Base-by-base conservation (phyloP, 2,888 invertebrate species). In the Noctua comes region DNA sequence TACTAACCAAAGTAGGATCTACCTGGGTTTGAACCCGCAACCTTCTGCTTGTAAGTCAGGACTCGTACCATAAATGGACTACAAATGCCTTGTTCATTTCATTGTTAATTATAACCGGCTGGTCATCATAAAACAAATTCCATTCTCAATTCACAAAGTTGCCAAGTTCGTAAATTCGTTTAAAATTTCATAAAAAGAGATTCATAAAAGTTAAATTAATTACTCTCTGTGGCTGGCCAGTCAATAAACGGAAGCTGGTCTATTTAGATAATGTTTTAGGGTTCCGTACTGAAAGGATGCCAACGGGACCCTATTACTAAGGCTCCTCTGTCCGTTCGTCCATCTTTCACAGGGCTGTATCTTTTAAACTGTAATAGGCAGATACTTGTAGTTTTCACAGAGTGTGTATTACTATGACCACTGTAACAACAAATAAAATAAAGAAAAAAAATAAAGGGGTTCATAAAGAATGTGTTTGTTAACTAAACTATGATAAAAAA, bases 201-300 rank as follows among this genome's bases (percentile, higher is more conserved):
- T 75, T 75, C 51, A 76, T 85, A 71, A 76, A 81, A 82, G 62
- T 66, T 77, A 54, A 75, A 85, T 84, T 86, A 78, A 86, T 83
- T 78, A 84, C 62, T 59, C 57, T 77, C 31, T 73, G 69, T 75
- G 46, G 70, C 46, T 62, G 73, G 73, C 72, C 80, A 80, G 68
- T 81, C 77, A 79, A 88, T 86, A 86, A 84, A 79, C 31, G 68
- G 82, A 68, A 68, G 77, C 80, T 73, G 73, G 66, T 70, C 65
- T 76, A 64, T 71, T 84, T 84, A 82, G 73, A 79, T 82, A 82
- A 74, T 74, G 57, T 36, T 84, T 68, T 80, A 66, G 43, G n/a
- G 43, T 43, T 66, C n/a, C 66, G n/a, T 27, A 10, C 16, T 43
- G 18, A 66, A 43, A 27, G 40, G 16, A 43, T 66, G 43, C 1